phyloP scores from a whole-genome alignment of 2,888 invertebrate species.

The Ophioninae sp. region DNA sequence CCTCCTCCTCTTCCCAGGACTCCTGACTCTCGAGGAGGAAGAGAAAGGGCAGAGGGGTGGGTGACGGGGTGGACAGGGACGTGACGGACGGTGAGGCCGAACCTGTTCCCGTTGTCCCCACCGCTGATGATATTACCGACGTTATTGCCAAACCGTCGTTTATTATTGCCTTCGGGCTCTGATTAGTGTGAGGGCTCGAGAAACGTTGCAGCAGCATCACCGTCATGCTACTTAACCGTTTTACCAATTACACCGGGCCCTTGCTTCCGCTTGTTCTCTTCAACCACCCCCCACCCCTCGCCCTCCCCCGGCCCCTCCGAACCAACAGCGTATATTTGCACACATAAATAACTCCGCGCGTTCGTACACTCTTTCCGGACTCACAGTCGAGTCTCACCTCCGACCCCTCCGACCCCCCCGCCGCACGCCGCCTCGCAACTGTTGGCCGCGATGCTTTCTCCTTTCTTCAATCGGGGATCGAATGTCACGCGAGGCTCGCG shows the following conservation, averaged over 20 bases:
- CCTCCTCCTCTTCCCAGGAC: slow-evolving; percentile 62
- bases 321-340: neutral
- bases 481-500: slow-evolving; percentile 68
- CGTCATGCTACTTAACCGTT: slow-evolving; percentile 79
- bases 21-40: slow-evolving; percentile 76
- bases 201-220: slow-evolving; percentile 81
- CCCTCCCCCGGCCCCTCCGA: neutral
- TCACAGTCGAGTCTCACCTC: neutral
- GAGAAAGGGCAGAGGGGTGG: slow-evolving; percentile 72
- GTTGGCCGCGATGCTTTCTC: neutral
- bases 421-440: neutral
- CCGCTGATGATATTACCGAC: slow-evolving; percentile 40
- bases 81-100: slow-evolving; percentile 52
- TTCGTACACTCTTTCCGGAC: neutral
- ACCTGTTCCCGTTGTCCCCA: slow-evolving; percentile 30
- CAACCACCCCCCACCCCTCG: neutral
- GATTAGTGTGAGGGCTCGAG: slow-evolving; percentile 79
- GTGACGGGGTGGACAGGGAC: slow-evolving; percentile 57
- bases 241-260: slow-evolving; percentile 33
- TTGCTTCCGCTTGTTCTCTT: neutral
- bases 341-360: neutral
- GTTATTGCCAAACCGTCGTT: slow-evolving; percentile 68
- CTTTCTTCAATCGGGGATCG: slow-evolving; percentile 29
- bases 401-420: neutral
- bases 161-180: slow-evolving; percentile 74